A percentile compares a stretch with the other conserved stretches of the same genome.
phyloP scores from a whole-genome alignment of 1,140 invertebrate genomes.

The Metaphire vulgaris region DNA sequence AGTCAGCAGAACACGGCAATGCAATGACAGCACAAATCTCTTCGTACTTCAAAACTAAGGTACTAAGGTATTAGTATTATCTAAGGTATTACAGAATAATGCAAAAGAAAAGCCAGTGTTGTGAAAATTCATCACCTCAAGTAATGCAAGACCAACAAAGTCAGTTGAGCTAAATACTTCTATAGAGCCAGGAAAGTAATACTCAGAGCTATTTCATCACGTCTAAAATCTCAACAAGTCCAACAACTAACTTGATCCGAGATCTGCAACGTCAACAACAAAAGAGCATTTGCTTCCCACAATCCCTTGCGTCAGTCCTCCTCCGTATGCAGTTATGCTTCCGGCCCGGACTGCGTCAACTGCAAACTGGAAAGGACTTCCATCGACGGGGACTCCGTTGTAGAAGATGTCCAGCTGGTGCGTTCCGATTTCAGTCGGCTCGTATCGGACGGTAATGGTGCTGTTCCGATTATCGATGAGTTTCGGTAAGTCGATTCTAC shows the following conservation, averaged over 20 bases:
- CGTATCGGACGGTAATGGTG: constrained; percentile 83
- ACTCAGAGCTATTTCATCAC: too few species aligned
- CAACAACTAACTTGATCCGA: constrained; percentile 51
- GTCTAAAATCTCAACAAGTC: too few species aligned
- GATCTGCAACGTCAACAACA: constrained; percentile 84
- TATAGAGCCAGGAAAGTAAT: too few species aligned
- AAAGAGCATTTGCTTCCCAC: constrained; percentile 85
- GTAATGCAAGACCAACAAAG: too few species aligned
- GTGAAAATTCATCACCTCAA: too few species aligned
- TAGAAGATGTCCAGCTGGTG: constrained; percentile 83
- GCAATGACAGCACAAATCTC: too few species aligned
- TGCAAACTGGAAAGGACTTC: constrained; percentile 88
- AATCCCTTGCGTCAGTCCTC: constrained; percentile 59
- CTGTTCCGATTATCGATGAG: constrained; percentile 91
- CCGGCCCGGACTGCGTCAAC: constrained; percentile 82
- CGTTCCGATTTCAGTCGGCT: constrained; percentile 79
- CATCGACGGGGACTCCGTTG: constrained; percentile 80
- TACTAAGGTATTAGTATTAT: too few species aligned
- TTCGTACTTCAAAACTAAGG: too few species aligned
- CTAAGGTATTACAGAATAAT: too few species aligned
- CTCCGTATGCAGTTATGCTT: constrained; percentile 82
- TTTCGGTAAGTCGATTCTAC: constrained; percentile 60
- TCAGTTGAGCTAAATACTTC: too few species aligned
- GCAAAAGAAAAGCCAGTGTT: too few species aligned
- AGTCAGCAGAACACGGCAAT: too few species aligned